These are phyloP conservation scores for Apteryx mantelli DNA, from an alignment of 2,113 vertebrate genomes.

Conservation along the genomic window DNA sequence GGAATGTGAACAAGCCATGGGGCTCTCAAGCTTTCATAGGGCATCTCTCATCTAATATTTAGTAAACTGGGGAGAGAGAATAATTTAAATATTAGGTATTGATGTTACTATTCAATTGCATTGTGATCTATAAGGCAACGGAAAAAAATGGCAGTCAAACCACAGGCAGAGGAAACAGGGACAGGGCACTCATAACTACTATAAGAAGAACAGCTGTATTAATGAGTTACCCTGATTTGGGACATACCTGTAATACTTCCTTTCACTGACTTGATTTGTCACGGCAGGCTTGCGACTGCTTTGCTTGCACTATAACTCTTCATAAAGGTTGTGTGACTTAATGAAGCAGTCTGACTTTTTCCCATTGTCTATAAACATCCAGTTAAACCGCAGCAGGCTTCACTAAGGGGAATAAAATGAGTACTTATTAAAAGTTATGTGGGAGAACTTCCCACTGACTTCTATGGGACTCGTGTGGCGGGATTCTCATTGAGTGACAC, in stretches of 20 bases:
- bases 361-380: not conserved
- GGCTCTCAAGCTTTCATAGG: not conserved
- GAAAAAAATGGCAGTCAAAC: not conserved
- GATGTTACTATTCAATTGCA: not conserved
- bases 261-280: not conserved
- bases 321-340: not conserved
- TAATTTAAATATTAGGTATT: not conserved
- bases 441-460: not conserved
- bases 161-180: not conserved
- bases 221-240: not conserved
- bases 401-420: not conserved
- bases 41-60: not conserved
- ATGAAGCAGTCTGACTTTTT: not conserved
- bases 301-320: not conserved
- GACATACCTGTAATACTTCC: not conserved
- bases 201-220: not conserved
- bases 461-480: not conserved
- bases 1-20: not conserved
- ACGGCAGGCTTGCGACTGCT: not conserved
- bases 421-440: not conserved
- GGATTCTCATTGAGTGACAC: accelerated
- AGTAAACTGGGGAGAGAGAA: not conserved
- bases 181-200: not conserved
- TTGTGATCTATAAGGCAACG: not conserved
- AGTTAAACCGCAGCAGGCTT: not conserved